Evolutionary conservation across 2,888 invertebrate genomes (phyloP).

Genomic region (Cenopis cana): DNA sequence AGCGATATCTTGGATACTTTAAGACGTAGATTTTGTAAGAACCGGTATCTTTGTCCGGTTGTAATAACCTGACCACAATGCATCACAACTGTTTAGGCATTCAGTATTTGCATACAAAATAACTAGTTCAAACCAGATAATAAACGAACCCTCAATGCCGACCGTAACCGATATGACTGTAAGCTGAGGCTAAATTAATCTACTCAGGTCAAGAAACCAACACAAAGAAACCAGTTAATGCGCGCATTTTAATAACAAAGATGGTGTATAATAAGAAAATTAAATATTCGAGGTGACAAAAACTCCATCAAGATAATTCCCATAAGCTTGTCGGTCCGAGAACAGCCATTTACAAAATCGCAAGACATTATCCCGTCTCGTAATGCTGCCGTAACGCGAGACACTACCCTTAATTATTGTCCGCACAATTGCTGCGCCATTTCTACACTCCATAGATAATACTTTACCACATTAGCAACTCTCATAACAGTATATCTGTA

Average conservation of each 20-base stretch:
- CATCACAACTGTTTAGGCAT: conserved; percentile 22
- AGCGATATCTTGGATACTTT: not conserved
- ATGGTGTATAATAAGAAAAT: conserved; percentile 15
- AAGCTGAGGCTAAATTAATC: conserved; percentile 37
- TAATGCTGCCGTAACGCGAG: conserved; percentile 64
- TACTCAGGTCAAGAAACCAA: conserved; percentile 27
- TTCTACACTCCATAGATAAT: conserved; percentile 64
- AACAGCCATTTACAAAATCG: conserved; percentile 70
- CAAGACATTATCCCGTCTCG: conserved; percentile 70
- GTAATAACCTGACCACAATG: conserved; percentile 26
- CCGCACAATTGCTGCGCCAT: conserved; percentile 76
- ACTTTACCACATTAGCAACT: conserved; percentile 76
- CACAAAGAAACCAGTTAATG: conserved; percentile 33
- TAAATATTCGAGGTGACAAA: conserved; percentile 41
- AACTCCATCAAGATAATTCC: conserved; percentile 49
- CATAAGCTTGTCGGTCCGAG: conserved; percentile 51
- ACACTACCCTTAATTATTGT: conserved; percentile 76
- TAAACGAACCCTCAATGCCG: conserved; percentile 40
- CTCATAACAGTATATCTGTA: conserved; percentile 79
- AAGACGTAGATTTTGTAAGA: conserved; percentile 6
- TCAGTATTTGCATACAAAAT: conserved; percentile 16
- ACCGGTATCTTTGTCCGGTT: conserved; percentile 15
- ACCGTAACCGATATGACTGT: conserved; percentile 27
- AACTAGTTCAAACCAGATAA: conserved; percentile 34
- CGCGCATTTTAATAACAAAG: conserved; percentile 34